Base-by-base conservation (phyloP, 2,113 vertebrate genomes). In the Puffinus mauretanicus region DNA sequence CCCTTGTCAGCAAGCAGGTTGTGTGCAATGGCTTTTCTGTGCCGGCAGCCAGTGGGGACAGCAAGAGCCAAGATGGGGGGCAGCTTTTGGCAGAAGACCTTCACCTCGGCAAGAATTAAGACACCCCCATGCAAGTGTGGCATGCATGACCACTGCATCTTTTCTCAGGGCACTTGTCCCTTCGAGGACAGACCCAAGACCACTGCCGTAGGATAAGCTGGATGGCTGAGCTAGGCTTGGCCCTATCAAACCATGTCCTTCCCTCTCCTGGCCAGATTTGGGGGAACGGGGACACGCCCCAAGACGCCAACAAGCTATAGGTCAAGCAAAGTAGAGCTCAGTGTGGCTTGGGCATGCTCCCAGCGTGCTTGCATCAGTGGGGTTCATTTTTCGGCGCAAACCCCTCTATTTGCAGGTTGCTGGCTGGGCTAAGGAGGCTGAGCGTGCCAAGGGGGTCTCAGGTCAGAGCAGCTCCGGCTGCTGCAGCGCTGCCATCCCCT, bases 111-210 rank as follows among this genome's bases (percentile, higher is more conserved):
- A 12, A 65, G n/a, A 84, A 84, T 32, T 38, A 58, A 75, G 62
- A 69, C 9, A 51, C 2, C 1, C 1, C 6, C 14, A 19, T 25
- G 38, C n/a, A 58, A n/a, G 29, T 0, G 0, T 16, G 46, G 24
- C 22, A 69, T 0, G 8, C 10, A 2, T 26, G 34, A 60, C 17
- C 10, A 1, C 7, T 34, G 30, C 12, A 44, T 30, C n/a, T 26
- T 34, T 46, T 71, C n/a, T 79, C 66, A 72, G 47, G 42, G 9
- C 22, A 42, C 7, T 51, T 12, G 7, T 36, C 8, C 25, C 32
- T 89, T 24, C 2, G 2, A 67, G 29, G 38, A 60, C 20, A 61
- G 36, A 78, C 21, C 29, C 6, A 83, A 4, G 30, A 44, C 16
- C 18, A 47, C 2, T 38, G 18, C 7, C 0, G 0, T 1, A 67